A percentile compares a stretch with the other conserved stretches of the same genome.
phyloP scores from a whole-genome alignment of 1,140 invertebrate species.

The Marisa cornuarietis region DNA sequence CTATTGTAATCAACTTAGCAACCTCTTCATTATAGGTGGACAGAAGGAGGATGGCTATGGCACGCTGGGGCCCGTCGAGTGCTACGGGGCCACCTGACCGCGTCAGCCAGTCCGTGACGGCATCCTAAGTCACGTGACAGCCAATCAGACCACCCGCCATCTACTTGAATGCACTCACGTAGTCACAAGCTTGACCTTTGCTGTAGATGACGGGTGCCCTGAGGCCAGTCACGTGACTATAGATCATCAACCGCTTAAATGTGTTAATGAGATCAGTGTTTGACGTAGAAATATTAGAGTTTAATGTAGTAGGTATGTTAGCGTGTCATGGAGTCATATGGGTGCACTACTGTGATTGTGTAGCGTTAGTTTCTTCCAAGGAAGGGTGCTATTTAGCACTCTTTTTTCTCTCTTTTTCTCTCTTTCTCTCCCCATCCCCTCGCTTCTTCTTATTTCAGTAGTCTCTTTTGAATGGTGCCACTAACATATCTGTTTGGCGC shows the following conservation, averaged over 20 bases:
- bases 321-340: too few species aligned
- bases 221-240: slow-evolving; percentile 12
- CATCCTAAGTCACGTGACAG: slow-evolving; percentile 3
- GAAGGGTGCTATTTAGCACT: not conserved
- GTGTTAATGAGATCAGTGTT: not conserved
- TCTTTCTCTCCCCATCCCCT: not conserved
- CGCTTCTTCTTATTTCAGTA: too few species aligned
- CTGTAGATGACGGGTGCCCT: slow-evolving; percentile 28
- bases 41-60: slow-evolving; percentile 30
- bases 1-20: not conserved
- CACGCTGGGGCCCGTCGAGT: slow-evolving; percentile 25
- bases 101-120: not conserved
- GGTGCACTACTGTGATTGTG: too few species aligned
- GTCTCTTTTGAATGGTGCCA: too few species aligned
- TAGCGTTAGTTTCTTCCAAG: not conserved
- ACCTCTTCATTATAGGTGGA: slow-evolving; percentile 31
- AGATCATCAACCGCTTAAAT: not conserved
- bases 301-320: too few species aligned
- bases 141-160: slow-evolving; percentile 18
- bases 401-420: not conserved
- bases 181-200: slow-evolving; percentile 14
- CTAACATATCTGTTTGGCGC: slow-evolving; percentile 9
- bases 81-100: slow-evolving; percentile 16
- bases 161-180: slow-evolving; percentile 3
- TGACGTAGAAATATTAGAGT: not conserved